These are phyloP conservation scores for Chelmon rostratus DNA, from an alignment of 2,797 vertebrate genomes.

Conservation along the genomic window DNA sequence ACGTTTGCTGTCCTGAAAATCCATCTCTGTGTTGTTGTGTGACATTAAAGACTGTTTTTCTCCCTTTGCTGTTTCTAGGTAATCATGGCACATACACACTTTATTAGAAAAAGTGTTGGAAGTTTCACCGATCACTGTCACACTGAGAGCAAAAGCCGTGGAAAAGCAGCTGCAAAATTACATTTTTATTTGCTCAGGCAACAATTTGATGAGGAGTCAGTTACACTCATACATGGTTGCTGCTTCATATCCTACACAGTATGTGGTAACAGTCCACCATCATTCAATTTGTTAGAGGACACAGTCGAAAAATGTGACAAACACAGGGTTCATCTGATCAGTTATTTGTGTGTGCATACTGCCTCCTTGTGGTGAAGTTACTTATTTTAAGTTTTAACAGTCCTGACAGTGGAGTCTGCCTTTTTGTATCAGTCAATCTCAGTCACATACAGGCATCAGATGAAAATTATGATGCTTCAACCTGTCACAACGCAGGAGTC, in stretches of 20 bases:
- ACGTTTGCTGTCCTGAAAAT: slow-evolving; percentile 9
- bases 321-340: neutral
- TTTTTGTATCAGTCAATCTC: neutral
- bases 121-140: neutral
- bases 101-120: neutral
- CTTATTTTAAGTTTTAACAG: neutral
- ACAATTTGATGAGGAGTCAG: neutral
- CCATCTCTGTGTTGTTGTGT: neutral
- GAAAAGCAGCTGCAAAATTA: slow-evolving; percentile 4
- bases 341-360: slow-evolving; percentile 49
- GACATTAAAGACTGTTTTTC: slow-evolving; percentile 8
- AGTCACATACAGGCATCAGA: neutral
- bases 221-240: neutral
- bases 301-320: slow-evolving; percentile 12
- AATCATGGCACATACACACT: neutral
- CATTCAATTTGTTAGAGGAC: slow-evolving; percentile 16
- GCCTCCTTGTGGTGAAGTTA: slow-evolving; percentile 67
- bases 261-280: neutral
- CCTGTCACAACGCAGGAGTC: too few species aligned
- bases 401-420: neutral
- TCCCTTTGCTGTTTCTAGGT: slow-evolving; percentile 16
- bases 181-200: slow-evolving; percentile 9
- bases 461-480: too few species aligned
- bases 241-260: slow-evolving; percentile 4
- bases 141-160: neutral